Base-by-base conservation (phyloP, 2,797 vertebrate species). In the Chelidonichthys spinosus region DNA sequence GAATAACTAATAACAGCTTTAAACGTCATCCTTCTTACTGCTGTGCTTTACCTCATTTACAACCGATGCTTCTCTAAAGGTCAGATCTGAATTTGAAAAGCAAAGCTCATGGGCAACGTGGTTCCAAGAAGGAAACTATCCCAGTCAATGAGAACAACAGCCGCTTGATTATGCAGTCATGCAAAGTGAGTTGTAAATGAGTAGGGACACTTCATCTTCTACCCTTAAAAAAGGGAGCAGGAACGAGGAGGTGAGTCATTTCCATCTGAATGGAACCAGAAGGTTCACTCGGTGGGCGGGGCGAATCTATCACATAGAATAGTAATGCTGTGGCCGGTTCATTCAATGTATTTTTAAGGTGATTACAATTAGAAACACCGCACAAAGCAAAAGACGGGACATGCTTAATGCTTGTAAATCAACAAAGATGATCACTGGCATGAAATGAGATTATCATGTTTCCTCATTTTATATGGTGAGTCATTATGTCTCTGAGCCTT, bases 141-240 rank as follows among this genome's bases (percentile, higher is more conserved):
- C 5, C 4, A 59, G 58, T 35, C 40, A 25, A 11, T 18, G 54
- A 56, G 66, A 74, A 79, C 69, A 15, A 25, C 17, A 11, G 61
- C 39, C 55, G 67, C 58, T 69, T 78, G 14, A 82, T 86, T 54
- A 81, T 63, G 61, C 64, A 77, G 65, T 72, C 63, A 76, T 74
- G 75, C 74, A 84, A 78, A 86, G n/a, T 6, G 25, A 72, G 44
- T 46, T 79, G 77, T 82, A 70, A 76, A 84, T 64, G 54, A 53
- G 56, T 0, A 25, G n/a, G 36, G 43, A 63, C n/a, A 59, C 55
- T 72, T 75, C 62, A 81, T 77, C 68, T 59, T 50, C 49, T 63
- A 36, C 72, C 81, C 32, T 78, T 33, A 78, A 74, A 78, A 64
- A 61, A 35, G 42, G 53, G 6, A 65, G 11, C 55, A 44, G 58